Evolutionary conservation across 92 coral and sea anemone genomes (phyloP), one percentile per base, ranked within the genome.

Genomic region (Heliopora coerulea): DNA sequence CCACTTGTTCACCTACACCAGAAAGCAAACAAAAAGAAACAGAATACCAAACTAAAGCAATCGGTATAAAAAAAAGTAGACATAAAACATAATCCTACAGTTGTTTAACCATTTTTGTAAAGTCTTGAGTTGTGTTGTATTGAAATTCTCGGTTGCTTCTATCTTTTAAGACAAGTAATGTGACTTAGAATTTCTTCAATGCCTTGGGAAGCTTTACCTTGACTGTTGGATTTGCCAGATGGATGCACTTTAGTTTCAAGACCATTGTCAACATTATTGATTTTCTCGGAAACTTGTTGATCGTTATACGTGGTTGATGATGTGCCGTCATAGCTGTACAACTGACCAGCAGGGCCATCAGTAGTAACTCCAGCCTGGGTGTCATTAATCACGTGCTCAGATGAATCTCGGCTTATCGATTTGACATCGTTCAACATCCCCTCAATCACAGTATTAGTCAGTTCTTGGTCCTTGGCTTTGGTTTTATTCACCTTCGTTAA

Each of bases 271-370:
- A 37, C 4, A 37, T 3, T 37, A 3, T 37, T 37, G 5, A 37
- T 10, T 37, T 37, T 37, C 42, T 3, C 42, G 42, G 50, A 35
- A 50, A 52, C 24, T 54, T 29, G 77, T 52, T 30, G n/a, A 31
- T 70, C 63, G n/a, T 19, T 44, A 1, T 52, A 20, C 3, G 77
- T 70, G n/a, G 77, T 70, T 2, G 77, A 70, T 1, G 77, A 52
- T 15, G 63, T 21, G 26, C 77, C 77, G 42, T 70, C 77, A 34
- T 70, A 70, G 54, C 77, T 70, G 30, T 11, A 70, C 77, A 70
- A 20, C 25, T 70, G 60, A 30, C 77, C 77, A 56, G 61, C 33
- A 17, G 30, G 4, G 54, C 42, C 76, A 54, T 49, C 77, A n/a
- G 77, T n/a, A 24, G 63, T 70, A 9, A 70, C 77, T 31, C 77